Evolutionary conservation across 1,140 invertebrate species (phyloP), one percentile per base, ranked within the genome.

Genomic region (Drosophila pseudoobscura): DNA sequence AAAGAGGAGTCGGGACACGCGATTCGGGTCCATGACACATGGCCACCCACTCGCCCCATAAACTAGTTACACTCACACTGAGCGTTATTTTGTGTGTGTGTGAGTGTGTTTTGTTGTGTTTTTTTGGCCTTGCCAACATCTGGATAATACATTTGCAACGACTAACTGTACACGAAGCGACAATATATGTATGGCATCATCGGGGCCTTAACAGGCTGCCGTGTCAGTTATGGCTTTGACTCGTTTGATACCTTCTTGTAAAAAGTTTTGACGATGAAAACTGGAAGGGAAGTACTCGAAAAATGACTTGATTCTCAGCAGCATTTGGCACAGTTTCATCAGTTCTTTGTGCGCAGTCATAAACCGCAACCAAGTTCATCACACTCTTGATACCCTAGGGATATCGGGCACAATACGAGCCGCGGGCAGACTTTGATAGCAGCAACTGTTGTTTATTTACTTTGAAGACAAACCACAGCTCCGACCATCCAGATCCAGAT

Each of bases 141-240:
- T 66, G 77, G 78, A 82, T 87, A 85, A 87, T 85, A 87, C 75
- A 85, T 87, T 87, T 85, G 82, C 88, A 87, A 62, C 82, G 56
- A 43, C 82, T 88, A 87, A 87, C 82, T 82, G 82, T 87, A 88
- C 83, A 71, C 65, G 83, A 88, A 82, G 83, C 78, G 82, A 87
- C 82, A 82, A 88, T 88, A 82, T 88, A 88, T 87, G 78, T 82
- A 82, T 65, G 63, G 56, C 75, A 85, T 76, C 77, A 74, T 69
- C 49, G 60, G 35, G 13, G 49, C 41, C 59, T 43, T 44, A 24
- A 47, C 43, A 56, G 49, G n/a, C 29, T 2, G 9, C 9, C 0
- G 2, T 45, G 5, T 44, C 3, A 6, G 9, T 3, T 11, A 2
- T 20, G 6, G 15, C 31, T 6, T 20, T 63, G 65, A 69, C 41